Conservation (phyloP, 2,113 vertebrate genomes). For the Nesospiza acunhae region DNA sequence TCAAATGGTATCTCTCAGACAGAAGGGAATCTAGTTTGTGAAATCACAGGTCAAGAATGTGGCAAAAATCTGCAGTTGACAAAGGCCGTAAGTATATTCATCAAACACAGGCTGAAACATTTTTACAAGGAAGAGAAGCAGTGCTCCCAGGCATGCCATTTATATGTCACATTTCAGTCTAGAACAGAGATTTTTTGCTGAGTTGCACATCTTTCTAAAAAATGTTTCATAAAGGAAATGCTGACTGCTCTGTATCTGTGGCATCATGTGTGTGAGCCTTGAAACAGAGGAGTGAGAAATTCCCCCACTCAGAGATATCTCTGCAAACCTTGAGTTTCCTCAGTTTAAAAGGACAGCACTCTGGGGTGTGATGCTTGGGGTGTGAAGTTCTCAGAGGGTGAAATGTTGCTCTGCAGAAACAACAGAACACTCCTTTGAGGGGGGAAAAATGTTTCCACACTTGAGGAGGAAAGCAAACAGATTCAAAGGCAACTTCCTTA, state of each 20-base stretch:
- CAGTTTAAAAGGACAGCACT: neutral
- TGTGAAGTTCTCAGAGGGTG: neutral
- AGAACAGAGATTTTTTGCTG: slow-evolving; percentile 48
- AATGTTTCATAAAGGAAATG: neutral
- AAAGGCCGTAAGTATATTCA: slow-evolving; percentile 57
- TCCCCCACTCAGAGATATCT: neutral
- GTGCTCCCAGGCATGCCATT: slow-evolving; percentile 24
- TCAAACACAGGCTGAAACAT: slow-evolving; percentile 40
- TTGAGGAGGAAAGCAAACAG: neutral
- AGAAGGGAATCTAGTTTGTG: slow-evolving; percentile 15
- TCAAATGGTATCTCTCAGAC: neutral
- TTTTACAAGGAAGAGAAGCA: slow-evolving; percentile 46
- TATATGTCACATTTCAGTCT: slow-evolving; percentile 36
- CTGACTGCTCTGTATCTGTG: neutral
- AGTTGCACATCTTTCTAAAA: slow-evolving; percentile 19
- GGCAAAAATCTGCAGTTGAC: slow-evolving; percentile 38
- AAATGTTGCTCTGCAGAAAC: neutral
- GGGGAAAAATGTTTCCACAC: neutral
- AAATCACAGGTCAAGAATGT: slow-evolving; percentile 47
- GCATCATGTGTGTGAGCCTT: neutral
- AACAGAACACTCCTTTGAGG: neutral
- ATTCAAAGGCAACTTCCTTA: neutral
- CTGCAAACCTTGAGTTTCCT: neutral
- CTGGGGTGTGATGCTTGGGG: neutral
- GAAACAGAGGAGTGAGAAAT: neutral